A percentile compares a stretch with the other conserved stretches of the same genome.
Conservation (phyloP, 2,113 vertebrate species). For the Spea bombifrons region DNA sequence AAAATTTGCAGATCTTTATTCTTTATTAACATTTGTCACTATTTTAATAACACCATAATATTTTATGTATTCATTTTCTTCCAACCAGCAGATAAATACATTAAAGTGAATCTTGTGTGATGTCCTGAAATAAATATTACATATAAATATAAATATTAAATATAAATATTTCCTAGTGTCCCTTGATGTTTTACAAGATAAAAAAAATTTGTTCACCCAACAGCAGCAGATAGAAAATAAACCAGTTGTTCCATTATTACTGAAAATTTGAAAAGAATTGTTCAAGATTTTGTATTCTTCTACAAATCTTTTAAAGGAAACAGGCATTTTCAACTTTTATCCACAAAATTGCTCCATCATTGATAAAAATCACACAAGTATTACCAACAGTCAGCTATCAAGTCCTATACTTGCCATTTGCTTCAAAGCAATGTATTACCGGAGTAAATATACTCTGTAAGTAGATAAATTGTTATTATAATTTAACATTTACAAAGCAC, state of each 20-base stretch:
- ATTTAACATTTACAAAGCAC: neutral
- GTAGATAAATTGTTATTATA: constrained; percentile 1
- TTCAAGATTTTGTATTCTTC: constrained; percentile 20
- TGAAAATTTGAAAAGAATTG: neutral
- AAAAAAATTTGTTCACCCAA: constrained; percentile 41
- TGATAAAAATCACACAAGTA: constrained; percentile 6
- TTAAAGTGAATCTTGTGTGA: neutral
- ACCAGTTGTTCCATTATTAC: constrained; percentile 41
- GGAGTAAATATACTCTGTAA: neutral
- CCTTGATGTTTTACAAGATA: constrained; percentile 47
- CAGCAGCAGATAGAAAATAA: constrained; percentile 45
- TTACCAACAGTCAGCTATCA: neutral
- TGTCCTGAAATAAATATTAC: constrained; percentile 38
- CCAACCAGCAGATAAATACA: too few relatives aligned
- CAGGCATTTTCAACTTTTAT: constrained; percentile 29
- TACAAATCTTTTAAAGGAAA: constrained; percentile 13
- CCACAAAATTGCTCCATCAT: neutral
- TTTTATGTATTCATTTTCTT: too few relatives aligned
- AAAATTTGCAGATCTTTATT: too few relatives aligned
- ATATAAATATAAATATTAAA: too few relatives aligned
- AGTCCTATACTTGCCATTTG: neutral
- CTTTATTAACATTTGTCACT: too few relatives aligned
- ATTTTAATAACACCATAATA: too few relatives aligned
- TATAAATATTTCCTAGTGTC: constrained; percentile 40
- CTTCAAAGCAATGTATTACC: neutral